Evolutionary conservation across 2,797 vertebrate species (phyloP), one percentile per base, ranked within the genome.

Genomic region (Alfaro cultratus): DNA sequence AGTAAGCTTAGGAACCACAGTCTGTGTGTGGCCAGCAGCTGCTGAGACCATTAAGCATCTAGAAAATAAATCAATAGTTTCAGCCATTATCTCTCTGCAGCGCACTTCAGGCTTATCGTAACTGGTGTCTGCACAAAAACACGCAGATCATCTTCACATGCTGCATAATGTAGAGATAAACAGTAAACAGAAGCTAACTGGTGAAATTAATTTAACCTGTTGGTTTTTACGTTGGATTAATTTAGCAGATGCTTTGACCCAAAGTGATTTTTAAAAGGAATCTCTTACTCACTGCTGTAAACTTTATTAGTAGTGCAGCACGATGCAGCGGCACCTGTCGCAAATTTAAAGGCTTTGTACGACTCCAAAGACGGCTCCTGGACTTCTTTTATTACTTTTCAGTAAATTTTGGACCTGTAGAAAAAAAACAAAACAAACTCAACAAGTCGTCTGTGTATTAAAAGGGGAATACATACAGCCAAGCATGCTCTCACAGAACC

Each of bases 31-130:
- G 68, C 82, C 78, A 86, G 73, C 13, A 5, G 80, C 64, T 83
- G 81, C 29, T 26, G 82, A 88, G 78, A 85, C 80, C 87, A 80
- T 79, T 82, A 85, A 83, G 68, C 78, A 77, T 72, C 70, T 76
- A 77, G 67, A 80, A 89, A 85, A 86, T 85, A 86, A 91, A 92
- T 94, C 92, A 91, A 91, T 93, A 91, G 47, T 60, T 84, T 84
- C 68, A 83, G 86, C 85, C 85, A 90, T 93, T 92, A 92, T 92
- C 89, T 85, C 78, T 78, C 68, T 62, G 87, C 78, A 83, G 80
- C 81, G 86, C 91, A 88, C 87, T 89, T 89, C 86, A 90, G 73
- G 72, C 80, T 62, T 80, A 84, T 85, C 83, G 76, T 83, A 87
- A 91, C 87, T 85, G 83, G 80, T 41, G 85, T 79, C 77, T 88